Conservation (phyloP, 2,888 invertebrate genomes). For the Asteroscopus sphinx region DNA sequence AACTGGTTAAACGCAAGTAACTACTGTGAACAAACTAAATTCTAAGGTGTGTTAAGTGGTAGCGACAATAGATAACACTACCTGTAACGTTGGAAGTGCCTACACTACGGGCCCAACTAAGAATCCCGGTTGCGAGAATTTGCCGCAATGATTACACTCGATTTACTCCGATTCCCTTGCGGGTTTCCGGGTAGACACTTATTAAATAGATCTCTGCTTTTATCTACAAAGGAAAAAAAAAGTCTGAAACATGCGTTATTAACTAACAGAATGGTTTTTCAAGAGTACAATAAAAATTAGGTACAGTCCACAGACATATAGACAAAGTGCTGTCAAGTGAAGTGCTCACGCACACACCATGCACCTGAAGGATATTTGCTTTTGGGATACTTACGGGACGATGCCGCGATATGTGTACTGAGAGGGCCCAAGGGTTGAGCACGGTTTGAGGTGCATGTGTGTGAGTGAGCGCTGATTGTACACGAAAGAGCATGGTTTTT, state of each 20-base stretch:
- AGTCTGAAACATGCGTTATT: not conserved
- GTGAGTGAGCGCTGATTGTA: no score
- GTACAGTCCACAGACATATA: no score
- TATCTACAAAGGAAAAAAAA: slow-evolving; percentile 1
- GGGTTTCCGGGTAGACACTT: slow-evolving; percentile 15
- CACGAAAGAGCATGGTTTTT: no score
- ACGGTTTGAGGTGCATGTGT: no score
- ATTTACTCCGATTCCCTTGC: slow-evolving; percentile 38
- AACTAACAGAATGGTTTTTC: not conserved
- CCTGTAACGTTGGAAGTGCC: slow-evolving; percentile 29
- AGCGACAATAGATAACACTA: slow-evolving; percentile 37
- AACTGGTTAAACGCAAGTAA: slow-evolving; percentile 31
- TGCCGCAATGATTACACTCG: slow-evolving; percentile 45
- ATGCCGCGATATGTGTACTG: no score
- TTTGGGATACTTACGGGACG: no score
- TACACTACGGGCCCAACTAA: slow-evolving; percentile 21
- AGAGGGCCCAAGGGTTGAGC: no score
- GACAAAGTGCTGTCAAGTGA: no score
- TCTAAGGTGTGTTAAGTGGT: slow-evolving; percentile 42
- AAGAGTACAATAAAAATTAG: no score
- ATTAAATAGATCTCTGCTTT: slow-evolving; percentile 15
- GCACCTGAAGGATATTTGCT: no score
- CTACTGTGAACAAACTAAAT: slow-evolving; percentile 24
- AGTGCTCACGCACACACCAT: no score
- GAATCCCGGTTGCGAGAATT: slow-evolving; percentile 32